Evolutionary conservation across 2,797 vertebrate species (phyloP), one percentile per base, ranked within the genome.

Genomic region (Cephalopachus bancanus): DNA sequence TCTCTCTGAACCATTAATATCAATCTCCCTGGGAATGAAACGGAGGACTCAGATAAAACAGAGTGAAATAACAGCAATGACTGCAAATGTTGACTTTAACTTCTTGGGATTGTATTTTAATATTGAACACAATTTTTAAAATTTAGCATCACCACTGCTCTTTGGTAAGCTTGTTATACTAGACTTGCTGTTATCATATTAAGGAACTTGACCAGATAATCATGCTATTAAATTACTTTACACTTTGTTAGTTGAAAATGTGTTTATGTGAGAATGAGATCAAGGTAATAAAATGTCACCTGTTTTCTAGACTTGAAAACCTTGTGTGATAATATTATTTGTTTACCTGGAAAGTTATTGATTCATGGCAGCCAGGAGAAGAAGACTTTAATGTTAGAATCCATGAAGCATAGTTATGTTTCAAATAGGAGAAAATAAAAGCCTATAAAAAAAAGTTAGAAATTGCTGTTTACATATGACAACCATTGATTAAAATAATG

Each of bases 51-150:
- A 96, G 78, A 92, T 74, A 80, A 96, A 98, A n/a, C 7, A 3
- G 20, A 87, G 53, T 76, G 2, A 96, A 97, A 91, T 89, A 91
- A 93, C 15, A 53, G 44, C 94, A 96, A 7, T 62, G 19, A 33
- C 67, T 97, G 49, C 90, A 64, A 91, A 87, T 95, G 30, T 20
- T 95, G 7, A 1, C 59, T 97, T 97, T 94, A 92, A 97, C 90
- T 97, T 95, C 4, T 3, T 62, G 55, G 83, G 89, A 74, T 95
- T 97, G 84, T 78, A n/a, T 28, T 97, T 98, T 96, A 98, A 98
- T 98, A 98, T 98, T 98, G 97, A 98, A 94, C 65, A 83, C 1
- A 94, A 89, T 65, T 97, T 96, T 97, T 94, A 97, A 98, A 97
- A 97, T 97, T 98, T 97, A 95, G 93, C 92, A 2, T 4, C 7